Evolutionary conservation across 2,113 vertebrate genomes (phyloP).

Genomic region (Ctenodactylus gundi): DNA sequence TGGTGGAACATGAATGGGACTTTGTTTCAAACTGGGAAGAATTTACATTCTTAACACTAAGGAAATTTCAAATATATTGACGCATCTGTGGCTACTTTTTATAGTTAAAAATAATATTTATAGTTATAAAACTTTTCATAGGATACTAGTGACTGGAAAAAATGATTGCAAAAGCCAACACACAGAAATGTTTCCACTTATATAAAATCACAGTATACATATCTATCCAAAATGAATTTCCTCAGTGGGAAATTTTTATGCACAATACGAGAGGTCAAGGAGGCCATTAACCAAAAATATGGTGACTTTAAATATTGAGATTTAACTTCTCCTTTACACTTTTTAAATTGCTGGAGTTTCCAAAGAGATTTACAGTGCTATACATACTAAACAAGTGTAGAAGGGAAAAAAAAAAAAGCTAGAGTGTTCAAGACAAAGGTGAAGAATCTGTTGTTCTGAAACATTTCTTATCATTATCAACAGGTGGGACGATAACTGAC

Average conservation of each 20-base stretch:
- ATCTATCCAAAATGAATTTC: not conserved
- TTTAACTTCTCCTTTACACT: not conserved
- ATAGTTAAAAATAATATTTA: not conserved
- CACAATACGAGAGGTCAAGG: not conserved
- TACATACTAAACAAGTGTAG: not conserved
- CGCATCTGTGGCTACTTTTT: not conserved
- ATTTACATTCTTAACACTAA: not conserved
- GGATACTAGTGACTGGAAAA: not conserved
- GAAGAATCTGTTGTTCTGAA: not conserved
- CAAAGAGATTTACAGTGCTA: constrained; percentile 28
- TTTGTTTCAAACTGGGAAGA: constrained; percentile 13
- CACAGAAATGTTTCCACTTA: not conserved
- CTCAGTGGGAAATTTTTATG: not conserved
- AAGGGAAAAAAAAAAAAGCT: not conserved
- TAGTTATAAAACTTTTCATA: not conserved
- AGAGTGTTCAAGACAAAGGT: not conserved
- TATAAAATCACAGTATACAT: not conserved
- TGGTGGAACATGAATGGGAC: not conserved
- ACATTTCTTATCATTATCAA: not conserved
- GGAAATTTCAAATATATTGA: constrained; percentile 18
- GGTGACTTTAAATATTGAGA: not conserved
- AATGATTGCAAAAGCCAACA: not conserved
- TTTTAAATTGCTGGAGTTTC: not conserved
- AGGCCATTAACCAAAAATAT: not conserved
- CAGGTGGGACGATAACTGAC: not conserved